Evolutionary conservation across 1,140 invertebrate species (phyloP).

Genomic region (Atopsyche davidsoni): DNA sequence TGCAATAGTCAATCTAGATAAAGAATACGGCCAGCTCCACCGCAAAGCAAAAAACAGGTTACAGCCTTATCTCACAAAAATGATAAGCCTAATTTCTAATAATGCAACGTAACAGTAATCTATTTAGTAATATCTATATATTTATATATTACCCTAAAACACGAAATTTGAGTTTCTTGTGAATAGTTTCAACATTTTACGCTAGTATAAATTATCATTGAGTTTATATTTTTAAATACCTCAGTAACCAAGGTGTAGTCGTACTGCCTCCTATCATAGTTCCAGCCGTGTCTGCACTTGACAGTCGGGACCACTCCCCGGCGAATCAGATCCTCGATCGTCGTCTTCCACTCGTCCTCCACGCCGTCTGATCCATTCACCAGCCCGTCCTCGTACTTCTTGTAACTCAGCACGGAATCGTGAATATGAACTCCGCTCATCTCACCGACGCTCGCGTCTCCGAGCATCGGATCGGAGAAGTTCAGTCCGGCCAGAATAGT

Average conservation of each 20-base stretch:
- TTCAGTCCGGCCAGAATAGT: too few species aligned
- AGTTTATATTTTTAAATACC: conserved; percentile 37
- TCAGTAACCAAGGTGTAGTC: conserved; percentile 53
- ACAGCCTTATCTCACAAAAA: too few species aligned
- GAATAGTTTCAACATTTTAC: too few species aligned
- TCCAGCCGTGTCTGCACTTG: conserved; percentile 49
- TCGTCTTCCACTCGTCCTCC: conserved; percentile 13
- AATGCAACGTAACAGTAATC: too few species aligned
- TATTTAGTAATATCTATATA: too few species aligned
- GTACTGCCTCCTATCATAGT: conserved; percentile 48
- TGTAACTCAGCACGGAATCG: not conserved
- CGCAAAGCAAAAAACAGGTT: too few species aligned
- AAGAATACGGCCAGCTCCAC: too few species aligned
- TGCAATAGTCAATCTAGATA: too few species aligned
- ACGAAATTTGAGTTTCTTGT: too few species aligned
- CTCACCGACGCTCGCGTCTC: conserved; percentile 39
- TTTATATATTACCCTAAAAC: too few species aligned
- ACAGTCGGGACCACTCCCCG: conserved; percentile 11
- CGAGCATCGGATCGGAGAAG: conserved; percentile 32
- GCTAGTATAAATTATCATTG: not conserved
- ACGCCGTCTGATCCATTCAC: conserved; percentile 2
- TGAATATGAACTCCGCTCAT: conserved; percentile 32
- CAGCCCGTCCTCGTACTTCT: too few species aligned
- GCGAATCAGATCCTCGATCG: conserved; percentile 1
- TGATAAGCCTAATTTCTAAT: too few species aligned